Evolutionary conservation across 2,113 vertebrate genomes (phyloP).

Genomic region (Anguilla rostrata): DNA sequence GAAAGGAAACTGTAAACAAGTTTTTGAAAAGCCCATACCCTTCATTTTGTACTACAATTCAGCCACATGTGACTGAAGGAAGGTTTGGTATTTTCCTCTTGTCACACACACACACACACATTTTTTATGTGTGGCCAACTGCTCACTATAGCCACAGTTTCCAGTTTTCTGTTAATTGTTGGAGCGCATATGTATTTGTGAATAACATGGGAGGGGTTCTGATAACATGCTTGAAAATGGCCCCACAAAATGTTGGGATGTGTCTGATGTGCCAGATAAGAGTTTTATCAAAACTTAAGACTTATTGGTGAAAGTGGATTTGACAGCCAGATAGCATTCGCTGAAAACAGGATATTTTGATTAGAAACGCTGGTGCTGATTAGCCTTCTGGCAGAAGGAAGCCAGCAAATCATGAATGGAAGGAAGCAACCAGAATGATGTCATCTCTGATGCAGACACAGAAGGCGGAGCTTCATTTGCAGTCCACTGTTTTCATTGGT

Average conservation of each 20-base stretch:
- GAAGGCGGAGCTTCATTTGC: not conserved
- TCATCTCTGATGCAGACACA: no score
- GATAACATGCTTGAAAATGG: not conserved
- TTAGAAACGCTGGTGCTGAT: not conserved
- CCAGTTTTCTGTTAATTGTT: not conserved
- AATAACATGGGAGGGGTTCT: not conserved
- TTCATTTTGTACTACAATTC: no score
- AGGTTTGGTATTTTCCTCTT: no score
- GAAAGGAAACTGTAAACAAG: not conserved
- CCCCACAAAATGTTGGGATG: no score
- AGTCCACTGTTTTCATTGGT: not conserved
- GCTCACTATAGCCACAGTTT: no score
- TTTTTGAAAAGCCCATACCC: not conserved
- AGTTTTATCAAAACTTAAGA: no score
- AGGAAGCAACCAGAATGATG: constrained; percentile 2
- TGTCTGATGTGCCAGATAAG: no score
- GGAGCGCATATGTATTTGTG: not conserved
- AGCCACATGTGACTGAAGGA: no score
- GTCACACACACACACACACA: no score
- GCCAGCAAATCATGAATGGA: not conserved
- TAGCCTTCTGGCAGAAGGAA: constrained; percentile 1
- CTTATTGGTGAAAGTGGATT: not conserved
- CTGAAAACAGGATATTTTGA: not conserved
- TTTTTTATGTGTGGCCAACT: no score
- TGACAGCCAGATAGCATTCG: not conserved